Evolutionary conservation across 2,888 invertebrate genomes (phyloP).

Genomic region (Drosophila mimica): DNA sequence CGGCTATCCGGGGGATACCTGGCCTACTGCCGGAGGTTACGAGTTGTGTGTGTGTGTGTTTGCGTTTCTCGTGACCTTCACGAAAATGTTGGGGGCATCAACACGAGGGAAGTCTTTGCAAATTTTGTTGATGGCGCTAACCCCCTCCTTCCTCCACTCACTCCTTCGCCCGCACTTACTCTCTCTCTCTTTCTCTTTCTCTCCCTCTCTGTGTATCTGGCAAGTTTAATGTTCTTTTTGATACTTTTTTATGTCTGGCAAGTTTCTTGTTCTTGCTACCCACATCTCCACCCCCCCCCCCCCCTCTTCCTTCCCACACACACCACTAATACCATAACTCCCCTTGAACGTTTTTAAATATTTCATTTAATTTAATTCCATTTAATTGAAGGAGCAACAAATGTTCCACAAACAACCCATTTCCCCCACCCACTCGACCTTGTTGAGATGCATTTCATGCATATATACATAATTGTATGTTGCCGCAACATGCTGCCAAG

Average conservation of each 20-base stretch:
- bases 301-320: neutral
- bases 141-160: neutral
- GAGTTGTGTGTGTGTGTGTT: neutral
- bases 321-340: neutral
- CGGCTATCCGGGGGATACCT: too few species aligned
- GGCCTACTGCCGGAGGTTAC: too few species aligned
- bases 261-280: constrained; percentile 46
- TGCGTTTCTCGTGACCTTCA: constrained; percentile 24
- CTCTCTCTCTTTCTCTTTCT: neutral
- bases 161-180: neutral
- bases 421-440: too few species aligned
- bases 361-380: constrained; percentile 36
- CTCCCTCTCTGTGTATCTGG: neutral
- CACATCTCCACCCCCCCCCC: neutral
- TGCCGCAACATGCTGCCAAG: constrained; percentile 31
- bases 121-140: neutral
- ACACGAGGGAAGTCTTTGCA: neutral
- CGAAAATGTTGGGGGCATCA: neutral
- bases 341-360: constrained; percentile 21
- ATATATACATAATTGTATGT: constrained; percentile 2
- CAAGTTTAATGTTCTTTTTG: constrained; percentile 68
- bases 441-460: neutral
- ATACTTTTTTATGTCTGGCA: constrained; percentile 63
- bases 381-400: neutral
- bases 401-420: neutral